phyloP scores from a whole-genome alignment of 2,113 vertebrate genomes.

The Stigmatopora nigra region DNA sequence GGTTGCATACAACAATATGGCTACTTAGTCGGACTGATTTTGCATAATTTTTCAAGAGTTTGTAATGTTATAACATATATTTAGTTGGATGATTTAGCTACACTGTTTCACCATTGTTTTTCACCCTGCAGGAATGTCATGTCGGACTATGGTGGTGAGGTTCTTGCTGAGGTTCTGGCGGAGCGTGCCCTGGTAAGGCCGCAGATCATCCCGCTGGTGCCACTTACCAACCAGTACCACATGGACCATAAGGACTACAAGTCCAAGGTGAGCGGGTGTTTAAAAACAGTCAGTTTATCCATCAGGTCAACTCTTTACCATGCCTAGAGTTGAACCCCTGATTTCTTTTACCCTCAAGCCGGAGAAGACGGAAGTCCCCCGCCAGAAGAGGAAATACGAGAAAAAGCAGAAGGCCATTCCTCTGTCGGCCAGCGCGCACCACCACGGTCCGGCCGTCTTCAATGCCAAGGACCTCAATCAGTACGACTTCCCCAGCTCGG shows the following conservation, averaged over 20 bases:
- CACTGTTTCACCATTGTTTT: neutral
- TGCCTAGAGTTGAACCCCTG: neutral
- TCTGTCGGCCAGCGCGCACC: conserved; percentile 72
- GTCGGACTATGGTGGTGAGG: conserved; percentile 89
- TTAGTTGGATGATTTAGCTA: neutral
- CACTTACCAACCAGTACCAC: conserved; percentile 84
- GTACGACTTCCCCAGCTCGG: conserved; percentile 98
- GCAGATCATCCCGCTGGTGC: conserved; percentile 88
- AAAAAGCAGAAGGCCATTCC: conserved; percentile 92
- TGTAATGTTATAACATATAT: neutral
- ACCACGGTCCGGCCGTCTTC: conserved; percentile 81
- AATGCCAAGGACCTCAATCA: conserved; percentile 98
- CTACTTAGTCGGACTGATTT: too few species aligned
- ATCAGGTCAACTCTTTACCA: neutral
- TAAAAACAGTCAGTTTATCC: neutral
- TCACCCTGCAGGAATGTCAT: conserved; percentile 77
- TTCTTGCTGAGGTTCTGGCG: conserved; percentile 93
- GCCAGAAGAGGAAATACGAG: conserved; percentile 95
- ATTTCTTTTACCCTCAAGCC: conserved; percentile 63
- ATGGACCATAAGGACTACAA: conserved; percentile 92
- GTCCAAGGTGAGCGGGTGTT: conserved; percentile 73
- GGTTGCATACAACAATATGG: too few species aligned
- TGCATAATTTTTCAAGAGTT: too few species aligned
- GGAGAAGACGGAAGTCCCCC: conserved; percentile 85
- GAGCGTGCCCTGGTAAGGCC: conserved; percentile 88